Evolutionary conservation across 2,888 invertebrate genomes (phyloP).

Genomic region (Agrochola lychnidis): DNA sequence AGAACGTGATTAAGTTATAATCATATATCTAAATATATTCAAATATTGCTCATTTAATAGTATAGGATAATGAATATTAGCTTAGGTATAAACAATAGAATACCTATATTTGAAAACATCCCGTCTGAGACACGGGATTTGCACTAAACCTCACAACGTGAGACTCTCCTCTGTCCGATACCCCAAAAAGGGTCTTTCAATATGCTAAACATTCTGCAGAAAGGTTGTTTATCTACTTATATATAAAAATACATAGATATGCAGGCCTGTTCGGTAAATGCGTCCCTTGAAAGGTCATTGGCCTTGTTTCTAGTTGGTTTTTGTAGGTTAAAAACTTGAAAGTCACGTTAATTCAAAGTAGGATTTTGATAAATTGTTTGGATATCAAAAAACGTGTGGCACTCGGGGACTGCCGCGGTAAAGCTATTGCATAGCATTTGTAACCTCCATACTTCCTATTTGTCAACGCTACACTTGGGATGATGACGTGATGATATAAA

Average conservation of each 20-base stretch:
- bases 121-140: slow-evolving; percentile 18
- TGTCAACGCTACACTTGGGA: no score
- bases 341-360: no score
- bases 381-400: no score
- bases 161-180: slow-evolving; percentile 20
- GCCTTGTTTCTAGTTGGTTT: neutral
- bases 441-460: no score
- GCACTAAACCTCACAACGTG: slow-evolving; percentile 13
- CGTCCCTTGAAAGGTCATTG: neutral
- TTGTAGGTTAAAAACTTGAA: neutral
- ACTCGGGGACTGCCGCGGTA: no score
- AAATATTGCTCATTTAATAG: no score
- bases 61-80: neutral
- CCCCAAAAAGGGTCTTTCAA: slow-evolving; percentile 27
- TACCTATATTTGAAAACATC: slow-evolving; percentile 5
- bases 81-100: neutral
- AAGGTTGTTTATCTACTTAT: slow-evolving; percentile 8
- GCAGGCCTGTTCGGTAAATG: neutral
- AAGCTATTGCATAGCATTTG: no score
- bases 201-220: slow-evolving; percentile 26
- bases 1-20: no score
- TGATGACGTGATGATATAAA: no score
- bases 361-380: no score
- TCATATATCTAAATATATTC: no score
- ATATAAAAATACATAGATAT: slow-evolving; percentile 1